Evolutionary conservation across 2,113 vertebrate genomes (phyloP), one percentile per base, ranked within the genome.

Genomic region (Zosterops lateralis): DNA sequence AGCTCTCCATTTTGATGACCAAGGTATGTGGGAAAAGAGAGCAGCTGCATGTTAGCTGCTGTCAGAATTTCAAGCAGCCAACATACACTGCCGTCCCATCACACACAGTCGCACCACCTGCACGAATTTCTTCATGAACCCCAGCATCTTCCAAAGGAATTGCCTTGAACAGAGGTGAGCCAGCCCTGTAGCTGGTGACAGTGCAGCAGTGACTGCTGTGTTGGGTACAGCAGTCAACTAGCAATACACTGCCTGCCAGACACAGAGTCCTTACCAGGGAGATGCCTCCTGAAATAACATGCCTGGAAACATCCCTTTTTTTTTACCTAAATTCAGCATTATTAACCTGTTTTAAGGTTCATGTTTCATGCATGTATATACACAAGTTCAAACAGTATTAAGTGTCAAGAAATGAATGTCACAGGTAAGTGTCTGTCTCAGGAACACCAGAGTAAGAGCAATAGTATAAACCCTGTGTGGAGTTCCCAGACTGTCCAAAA

Each of bases 51-150:
- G 97, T 97, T 93, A 98, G 98, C 98, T 98, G 98, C 93, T 96
- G 94, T 95, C 96, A 75, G 16, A 88, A 85, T 83, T 91, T 56
- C 96, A 97, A 96, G 97, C 98, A 99, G 98, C 98, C 98, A 99
- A 98, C 98, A 98, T 97, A 98, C 98, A 99, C 98, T 99, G 99
- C 98, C 98, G 90, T 83, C 97, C 95, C 93, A 93, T 98, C 97
- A 95, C 98, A 97, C 97, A 97, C 93, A 90, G 82, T 45, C 7
- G 20, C 38, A 53, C 17, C 26, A 40, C 25, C n/a, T 54, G 15
- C 14, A 15, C 0, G 0, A 45, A 45, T 34, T 70, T 31, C 72
- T 57, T 51, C 54, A 38, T 7, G 7, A 87, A 48, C 26, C 32
- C 53, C 29, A 34, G 28, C 17, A 29, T 3, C 26, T 70, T 57